Base-by-base conservation (phyloP, 2,797 vertebrate species). In the Apogon talboti region DNA sequence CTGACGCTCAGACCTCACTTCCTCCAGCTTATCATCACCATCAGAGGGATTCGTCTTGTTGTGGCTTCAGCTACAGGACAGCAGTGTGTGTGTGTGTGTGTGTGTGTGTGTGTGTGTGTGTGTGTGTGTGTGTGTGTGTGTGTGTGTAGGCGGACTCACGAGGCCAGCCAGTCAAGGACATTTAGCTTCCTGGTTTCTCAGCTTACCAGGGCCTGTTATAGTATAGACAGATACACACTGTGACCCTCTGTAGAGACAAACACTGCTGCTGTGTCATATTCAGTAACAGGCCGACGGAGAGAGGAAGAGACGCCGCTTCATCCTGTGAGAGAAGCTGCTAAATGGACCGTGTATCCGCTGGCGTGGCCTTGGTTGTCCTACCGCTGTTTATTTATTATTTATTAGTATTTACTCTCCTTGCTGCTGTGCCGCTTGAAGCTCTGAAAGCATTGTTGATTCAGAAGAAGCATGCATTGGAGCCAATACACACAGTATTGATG, bases 111-210 rank as follows among this genome's bases (percentile, higher is more conserved):
- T n/a, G 35, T 47, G 45, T 47, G 18, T 47, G 45, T 35, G 30
- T 16, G 49, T 35, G 28, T 35, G 49, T 51, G 18, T 24, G 51
- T 19, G 16, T 41, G 13, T 18, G 49, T 37, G 30, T 37, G 49
- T 51, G 18, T 41, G 51, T 19, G 16, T 46, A 15, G n/a, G 53
- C 0, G 47, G 40, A 37, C 42, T 47, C 18, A 7, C 0, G 21
- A 65, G 48, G 59, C 48, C 44, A 21, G 30, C 28, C 12, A 18
- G 21, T 43, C 61, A 53, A 71, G 57, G 71, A 46, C 54, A 3
- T 62, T 19, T 38, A 45, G 50, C 53, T 53, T 71, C 42, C 47
- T 57, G 66, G 45, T 69, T 52, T 73, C 49, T 66, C 60, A 13
- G 40, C 52, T 49, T 58, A 49, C 56, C 21, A 5, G 7, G 7